phyloP scores from a whole-genome alignment of 2,888 invertebrate species.

The Amiota minor region DNA sequence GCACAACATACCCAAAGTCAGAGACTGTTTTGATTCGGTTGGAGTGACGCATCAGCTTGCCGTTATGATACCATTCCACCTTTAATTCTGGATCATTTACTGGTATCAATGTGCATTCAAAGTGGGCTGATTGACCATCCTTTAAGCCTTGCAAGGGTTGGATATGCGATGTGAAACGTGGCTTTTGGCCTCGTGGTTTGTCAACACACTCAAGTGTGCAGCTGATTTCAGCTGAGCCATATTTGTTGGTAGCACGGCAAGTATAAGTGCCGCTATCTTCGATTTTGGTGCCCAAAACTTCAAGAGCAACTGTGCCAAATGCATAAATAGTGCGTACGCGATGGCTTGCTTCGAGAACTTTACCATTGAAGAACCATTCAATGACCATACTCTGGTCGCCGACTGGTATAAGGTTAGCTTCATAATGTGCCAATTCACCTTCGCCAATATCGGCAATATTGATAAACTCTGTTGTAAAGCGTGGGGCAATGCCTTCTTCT shows the following conservation, averaged over 20 bases:
- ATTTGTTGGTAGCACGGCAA: constrained; percentile 90
- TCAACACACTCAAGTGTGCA: constrained; percentile 88
- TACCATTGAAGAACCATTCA: constrained; percentile 97
- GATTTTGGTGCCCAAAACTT: constrained; percentile 94
- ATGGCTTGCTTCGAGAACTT: constrained; percentile 89
- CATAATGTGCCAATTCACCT: constrained; percentile 97
- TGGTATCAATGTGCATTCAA: constrained; percentile 94
- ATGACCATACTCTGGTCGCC: constrained; percentile 95
- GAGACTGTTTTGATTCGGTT: constrained; percentile 94
- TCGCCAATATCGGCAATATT: constrained; percentile 89
- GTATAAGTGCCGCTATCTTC: constrained; percentile 93
- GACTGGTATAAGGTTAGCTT: constrained; percentile 94
- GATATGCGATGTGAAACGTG: constrained; percentile 90
- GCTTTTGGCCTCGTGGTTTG: constrained; percentile 88
- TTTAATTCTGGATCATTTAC: constrained; percentile 94
- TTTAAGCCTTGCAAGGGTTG: constrained; percentile 87
- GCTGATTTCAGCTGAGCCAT: constrained; percentile 90
- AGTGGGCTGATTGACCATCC: constrained; percentile 95
- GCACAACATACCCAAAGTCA: constrained; percentile 94
- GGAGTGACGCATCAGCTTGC: constrained; percentile 89
- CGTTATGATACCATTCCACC: constrained; percentile 98
- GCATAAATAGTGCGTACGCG: constrained; percentile 94
- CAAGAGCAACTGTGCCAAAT: constrained; percentile 97
- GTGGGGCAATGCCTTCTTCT: constrained; percentile 88
- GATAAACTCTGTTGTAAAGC: constrained; percentile 90